These are phyloP conservation scores for Pachyramphus minor DNA, from an alignment of 2,113 vertebrate species.

Conservation along the genomic window DNA sequence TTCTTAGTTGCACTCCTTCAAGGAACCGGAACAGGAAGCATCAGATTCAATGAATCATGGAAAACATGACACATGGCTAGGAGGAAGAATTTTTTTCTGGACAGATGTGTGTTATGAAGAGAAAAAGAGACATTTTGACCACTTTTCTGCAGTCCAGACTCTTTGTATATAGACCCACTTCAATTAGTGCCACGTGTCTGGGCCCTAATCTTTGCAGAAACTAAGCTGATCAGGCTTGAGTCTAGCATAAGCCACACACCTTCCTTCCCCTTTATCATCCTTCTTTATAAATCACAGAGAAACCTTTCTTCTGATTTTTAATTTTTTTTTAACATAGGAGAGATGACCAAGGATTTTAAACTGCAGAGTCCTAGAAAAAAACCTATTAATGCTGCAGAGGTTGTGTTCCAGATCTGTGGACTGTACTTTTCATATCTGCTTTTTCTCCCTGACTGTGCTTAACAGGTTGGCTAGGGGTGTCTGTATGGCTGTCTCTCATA, in stretches of 20 bases:
- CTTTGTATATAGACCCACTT: neutral
- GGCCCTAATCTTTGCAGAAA: neutral
- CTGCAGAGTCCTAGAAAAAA: neutral
- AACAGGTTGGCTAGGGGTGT: neutral
- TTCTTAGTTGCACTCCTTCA: neutral
- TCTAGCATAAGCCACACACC: neutral
- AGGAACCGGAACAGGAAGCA: neutral
- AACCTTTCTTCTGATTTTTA: neutral
- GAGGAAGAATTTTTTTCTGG: neutral
- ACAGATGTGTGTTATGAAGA: neutral
- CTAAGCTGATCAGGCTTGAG: neutral
- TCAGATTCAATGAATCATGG: neutral
- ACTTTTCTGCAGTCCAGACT: neutral
- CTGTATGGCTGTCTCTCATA: neutral
- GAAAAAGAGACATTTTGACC: neutral
- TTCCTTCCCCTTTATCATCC: neutral
- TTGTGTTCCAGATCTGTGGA: neutral
- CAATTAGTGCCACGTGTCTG: rapidly evolving
- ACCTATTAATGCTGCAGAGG: neutral
- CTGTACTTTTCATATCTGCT: neutral
- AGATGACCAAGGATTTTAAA: neutral
- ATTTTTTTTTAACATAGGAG: neutral
- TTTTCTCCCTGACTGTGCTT: neutral
- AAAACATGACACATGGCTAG: neutral
- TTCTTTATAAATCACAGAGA: neutral